phyloP scores from a whole-genome alignment of 2,113 vertebrate species.

The Oriolus oriolus region DNA sequence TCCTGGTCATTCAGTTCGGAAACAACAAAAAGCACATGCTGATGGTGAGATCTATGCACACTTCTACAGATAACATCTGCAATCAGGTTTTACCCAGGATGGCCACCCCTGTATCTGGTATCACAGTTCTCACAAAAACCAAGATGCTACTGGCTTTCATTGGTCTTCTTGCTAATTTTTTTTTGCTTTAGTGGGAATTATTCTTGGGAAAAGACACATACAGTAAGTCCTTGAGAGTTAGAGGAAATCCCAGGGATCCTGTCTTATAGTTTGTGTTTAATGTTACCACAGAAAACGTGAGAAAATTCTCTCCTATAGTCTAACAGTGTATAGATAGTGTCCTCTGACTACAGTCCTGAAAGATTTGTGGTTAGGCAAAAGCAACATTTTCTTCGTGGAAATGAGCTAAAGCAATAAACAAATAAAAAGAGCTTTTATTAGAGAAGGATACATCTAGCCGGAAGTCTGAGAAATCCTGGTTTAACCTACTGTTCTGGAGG shows the following conservation, averaged over 20 bases:
- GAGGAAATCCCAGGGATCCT: neutral
- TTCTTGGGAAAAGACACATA: neutral
- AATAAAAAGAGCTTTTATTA: conserved; percentile 4
- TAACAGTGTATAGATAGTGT: neutral
- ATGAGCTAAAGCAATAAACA: conserved; percentile 17
- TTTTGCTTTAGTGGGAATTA: neutral
- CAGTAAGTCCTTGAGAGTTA: neutral
- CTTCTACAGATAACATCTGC: neutral
- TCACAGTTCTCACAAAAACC: neutral
- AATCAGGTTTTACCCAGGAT: neutral
- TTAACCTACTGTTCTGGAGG: neutral
- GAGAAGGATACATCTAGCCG: neutral
- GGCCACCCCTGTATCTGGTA: neutral
- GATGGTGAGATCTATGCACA: neutral
- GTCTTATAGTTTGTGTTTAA: neutral
- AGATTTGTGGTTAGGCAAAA: neutral
- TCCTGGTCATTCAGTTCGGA: neutral
- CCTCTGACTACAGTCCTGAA: neutral
- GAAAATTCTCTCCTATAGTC: neutral
- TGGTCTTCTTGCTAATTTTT: neutral
- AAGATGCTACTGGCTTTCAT: neutral
- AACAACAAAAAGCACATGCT: neutral
- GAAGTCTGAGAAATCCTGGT: conserved; percentile 34
- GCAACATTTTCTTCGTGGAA: neutral
- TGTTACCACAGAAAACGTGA: neutral